Conservation (phyloP, 2,113 vertebrate genomes). For the Galeopterus variegatus region DNA sequence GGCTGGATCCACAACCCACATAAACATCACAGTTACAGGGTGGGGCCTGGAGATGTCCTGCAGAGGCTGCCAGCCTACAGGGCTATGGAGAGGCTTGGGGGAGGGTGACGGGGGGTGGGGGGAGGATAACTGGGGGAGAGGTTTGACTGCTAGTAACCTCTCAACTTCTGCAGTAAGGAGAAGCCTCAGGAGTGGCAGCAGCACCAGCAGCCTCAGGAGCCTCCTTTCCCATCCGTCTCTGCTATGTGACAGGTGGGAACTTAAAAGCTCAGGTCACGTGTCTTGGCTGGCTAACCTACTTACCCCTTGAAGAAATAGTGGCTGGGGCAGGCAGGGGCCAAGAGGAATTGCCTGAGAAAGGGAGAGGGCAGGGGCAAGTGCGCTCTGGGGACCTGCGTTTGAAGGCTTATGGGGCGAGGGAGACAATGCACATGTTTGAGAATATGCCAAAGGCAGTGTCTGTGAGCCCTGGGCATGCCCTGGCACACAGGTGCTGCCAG, state of each 20-base stretch:
- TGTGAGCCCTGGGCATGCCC: not conserved
- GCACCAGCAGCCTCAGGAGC: not conserved
- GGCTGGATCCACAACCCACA: not conserved
- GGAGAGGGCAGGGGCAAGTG: not conserved
- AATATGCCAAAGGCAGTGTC: not conserved
- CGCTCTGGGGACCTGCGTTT: not conserved
- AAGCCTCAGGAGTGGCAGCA: not conserved
- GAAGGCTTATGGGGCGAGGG: not conserved
- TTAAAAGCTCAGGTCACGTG: slow-evolving; percentile 58
- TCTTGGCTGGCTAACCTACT: slow-evolving; percentile 60
- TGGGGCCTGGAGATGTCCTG: not conserved
- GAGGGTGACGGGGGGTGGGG: not conserved
- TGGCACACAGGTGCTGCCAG: not conserved
- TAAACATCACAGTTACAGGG: not conserved
- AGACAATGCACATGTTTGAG: not conserved
- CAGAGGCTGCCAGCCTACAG: not conserved
- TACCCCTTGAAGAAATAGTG: slow-evolving; percentile 45
- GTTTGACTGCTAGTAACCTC: slow-evolving; percentile 68
- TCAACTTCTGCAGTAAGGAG: not conserved
- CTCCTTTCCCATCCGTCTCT: not conserved
- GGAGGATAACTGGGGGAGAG: not conserved
- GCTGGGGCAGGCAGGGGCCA: not conserved
- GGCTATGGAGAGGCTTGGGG: not conserved
- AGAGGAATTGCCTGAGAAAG: not conserved
- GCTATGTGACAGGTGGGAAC: slow-evolving; percentile 59